These are phyloP conservation scores for Lepisosteus oculatus DNA, from an alignment of 2,113 vertebrate genomes.

Conservation along the genomic window DNA sequence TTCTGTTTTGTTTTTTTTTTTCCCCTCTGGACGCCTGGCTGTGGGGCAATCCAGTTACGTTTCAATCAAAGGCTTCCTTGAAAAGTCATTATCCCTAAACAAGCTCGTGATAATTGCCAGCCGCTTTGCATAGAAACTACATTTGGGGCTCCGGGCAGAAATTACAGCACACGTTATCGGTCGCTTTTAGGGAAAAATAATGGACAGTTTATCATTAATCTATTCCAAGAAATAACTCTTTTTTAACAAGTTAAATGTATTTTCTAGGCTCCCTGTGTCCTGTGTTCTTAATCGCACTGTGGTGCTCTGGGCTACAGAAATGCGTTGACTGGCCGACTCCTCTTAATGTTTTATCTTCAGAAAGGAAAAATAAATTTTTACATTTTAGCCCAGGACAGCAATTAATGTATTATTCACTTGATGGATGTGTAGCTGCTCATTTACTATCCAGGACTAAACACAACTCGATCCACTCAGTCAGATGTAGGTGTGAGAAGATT, in stretches of 20 bases:
- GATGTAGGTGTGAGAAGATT: no score
- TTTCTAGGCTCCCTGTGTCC: conserved; percentile 42
- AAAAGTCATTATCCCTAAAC: conserved; percentile 72
- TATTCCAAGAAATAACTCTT: conserved; percentile 58
- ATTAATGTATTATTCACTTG: neutral
- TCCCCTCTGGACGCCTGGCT: conserved; percentile 64
- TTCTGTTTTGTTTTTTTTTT: conserved; percentile 74
- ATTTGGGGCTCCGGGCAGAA: conserved; percentile 75
- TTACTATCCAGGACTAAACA: no score
- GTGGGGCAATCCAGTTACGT: conserved; percentile 73
- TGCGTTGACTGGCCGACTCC: conserved; percentile 46
- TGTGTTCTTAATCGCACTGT: conserved; percentile 52
- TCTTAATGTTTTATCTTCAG: conserved; percentile 25
- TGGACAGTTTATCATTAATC: conserved; percentile 90
- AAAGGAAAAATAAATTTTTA: conserved; percentile 17
- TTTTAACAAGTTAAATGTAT: conserved; percentile 77
- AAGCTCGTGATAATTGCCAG: conserved; percentile 71
- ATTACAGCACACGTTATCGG: conserved; percentile 81
- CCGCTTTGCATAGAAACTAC: conserved; percentile 85
- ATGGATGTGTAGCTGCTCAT: neutral
- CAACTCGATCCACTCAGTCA: no score
- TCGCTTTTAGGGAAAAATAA: conserved; percentile 79
- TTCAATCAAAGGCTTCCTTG: conserved; percentile 78
- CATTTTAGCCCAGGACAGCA: neutral
- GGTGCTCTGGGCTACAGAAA: conserved; percentile 46